Base-by-base conservation (phyloP, 2,888 invertebrate species). In the Fragum fragum region DNA sequence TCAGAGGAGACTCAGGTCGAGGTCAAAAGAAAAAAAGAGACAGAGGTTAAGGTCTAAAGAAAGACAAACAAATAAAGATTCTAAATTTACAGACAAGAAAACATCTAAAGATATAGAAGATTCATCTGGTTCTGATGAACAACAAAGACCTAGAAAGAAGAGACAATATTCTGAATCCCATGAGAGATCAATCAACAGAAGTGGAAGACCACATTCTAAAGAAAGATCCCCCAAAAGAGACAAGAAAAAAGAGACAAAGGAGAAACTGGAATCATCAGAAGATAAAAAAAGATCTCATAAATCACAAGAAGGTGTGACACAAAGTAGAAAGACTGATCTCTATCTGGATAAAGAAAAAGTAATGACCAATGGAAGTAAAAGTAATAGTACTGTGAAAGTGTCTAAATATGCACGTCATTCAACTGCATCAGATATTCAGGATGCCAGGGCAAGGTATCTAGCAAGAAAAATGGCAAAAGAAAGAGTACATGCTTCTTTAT, bases 361-460 rank as follows among this genome's bases (percentile, higher is more conserved):
- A 32, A n/a, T 47, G 5, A 47, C 57, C 18, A 32, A 73, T 72
- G 23, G 63, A 75, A 53, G 55, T 32, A 36, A 66, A 23, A 61
- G 36, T 23, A 76, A 69, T 28, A 52, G 57, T 28, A 29, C 21
- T 9, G 76, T 70, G 28, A 77, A 70, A 7, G 52, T 59, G 29
- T 29, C 76, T 3, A 91, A 89, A 73, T 91, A 88, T 82, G 88
- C 87, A 11, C 79, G 87, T 66, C 85, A 87, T 36, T 90, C 90
- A n/a, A 87, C 88, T 36, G 88, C 81, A 2, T 76, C 73, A 21
- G 85, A 85, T 16, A 79, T 89, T 7, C 77, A 81, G 39, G 91
- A 89, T 69, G 92, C 92, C 1, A 86, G 83, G 70, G 86, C 86
- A 42, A 71, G 92, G 39, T 92, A 90, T 76, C 83, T 92, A 55